Evolutionary conservation across 92 coral and sea anemone species (phyloP), one percentile per base, ranked within the genome.

Genomic region (Porites cylindrica): DNA sequence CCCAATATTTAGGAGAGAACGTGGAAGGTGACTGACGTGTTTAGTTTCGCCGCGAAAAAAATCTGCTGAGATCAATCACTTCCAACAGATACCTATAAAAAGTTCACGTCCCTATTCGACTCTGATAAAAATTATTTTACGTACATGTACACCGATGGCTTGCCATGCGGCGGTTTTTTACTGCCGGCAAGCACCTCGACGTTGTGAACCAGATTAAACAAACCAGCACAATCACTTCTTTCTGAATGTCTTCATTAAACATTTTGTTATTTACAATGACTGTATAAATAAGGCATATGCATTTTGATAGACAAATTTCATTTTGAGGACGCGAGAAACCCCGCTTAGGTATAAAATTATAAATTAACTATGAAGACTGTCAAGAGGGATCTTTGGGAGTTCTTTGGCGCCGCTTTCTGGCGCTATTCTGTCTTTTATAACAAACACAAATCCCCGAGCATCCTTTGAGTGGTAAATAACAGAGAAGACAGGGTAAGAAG

Each of bases 401-500:
- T 72, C 89, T 88, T 75, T 77, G 89, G 52, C 87, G 86, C 73
- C 88, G 90, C 32, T 53, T 81, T 72, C 82, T 94, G 18, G 90
- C 88, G 69, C 64, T 83, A 47, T 88, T 84, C 50, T 95, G 98
- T 80, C 88, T 88, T 87, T 93, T 95, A 78, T 91, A 95, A 72
- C 94, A 88, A 82, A 83, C 90, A 76, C 94, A 92, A 66, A 95
- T 89, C 50, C 91, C 85, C 29, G 89, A 84, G 81, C 98, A 97
- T 56, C 99, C 99, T 87, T 86, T 95, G 1, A 94, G 90, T 19
- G 98, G 99, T 56, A 93, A 66, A 81, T 97, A 97, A 66, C 99
- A 97, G 76, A 96, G 79, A 51, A 97, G 83, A 76, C 99, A 97
- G 50, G 99, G 99, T 53, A 97, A 56, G 64, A 97, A 89, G 1